Conservation (phyloP, 2,797 vertebrate genomes). For the Hipposideros larvatus region DNA sequence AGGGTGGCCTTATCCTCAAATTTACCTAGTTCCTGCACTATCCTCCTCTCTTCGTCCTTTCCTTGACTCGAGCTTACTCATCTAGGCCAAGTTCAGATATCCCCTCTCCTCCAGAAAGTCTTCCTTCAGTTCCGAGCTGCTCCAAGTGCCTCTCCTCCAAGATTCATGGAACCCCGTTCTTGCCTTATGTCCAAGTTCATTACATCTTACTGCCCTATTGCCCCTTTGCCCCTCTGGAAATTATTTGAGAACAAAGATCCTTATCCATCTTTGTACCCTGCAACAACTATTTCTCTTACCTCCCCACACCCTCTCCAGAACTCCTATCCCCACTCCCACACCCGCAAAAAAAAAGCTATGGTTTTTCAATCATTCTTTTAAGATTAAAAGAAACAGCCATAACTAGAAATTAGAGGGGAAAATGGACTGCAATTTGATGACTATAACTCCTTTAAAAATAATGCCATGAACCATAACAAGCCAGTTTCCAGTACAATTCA, state of each 20-base stretch:
- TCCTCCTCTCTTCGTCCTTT: background rate
- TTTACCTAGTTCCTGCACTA: background rate
- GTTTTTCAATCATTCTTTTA: background rate
- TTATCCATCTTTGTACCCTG: background rate
- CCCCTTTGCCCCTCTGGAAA: background rate
- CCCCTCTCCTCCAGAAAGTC: background rate
- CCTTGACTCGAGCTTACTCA: background rate
- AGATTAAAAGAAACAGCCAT: background rate
- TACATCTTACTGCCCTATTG: background rate
- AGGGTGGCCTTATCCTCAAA: background rate
- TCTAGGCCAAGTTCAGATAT: background rate
- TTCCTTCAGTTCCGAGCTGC: background rate
- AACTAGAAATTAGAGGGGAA: background rate
- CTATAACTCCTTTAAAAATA: slow-evolving; percentile 54
- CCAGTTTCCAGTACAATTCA: slow-evolving; percentile 9
- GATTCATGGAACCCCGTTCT: background rate
- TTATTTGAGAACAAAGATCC: background rate
- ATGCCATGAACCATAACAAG: background rate
- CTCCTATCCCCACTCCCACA: background rate
- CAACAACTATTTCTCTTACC: background rate
- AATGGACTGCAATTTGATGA: background rate
- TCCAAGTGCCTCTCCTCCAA: background rate
- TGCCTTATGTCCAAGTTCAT: background rate
- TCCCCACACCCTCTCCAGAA: background rate
- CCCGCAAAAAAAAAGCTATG: background rate